Percentiles rank a stretch among this genome's conserved stretches.
These are phyloP conservation scores for Sebastes minor DNA, from an alignment of 2,797 vertebrate species.

Conservation along the genomic window DNA sequence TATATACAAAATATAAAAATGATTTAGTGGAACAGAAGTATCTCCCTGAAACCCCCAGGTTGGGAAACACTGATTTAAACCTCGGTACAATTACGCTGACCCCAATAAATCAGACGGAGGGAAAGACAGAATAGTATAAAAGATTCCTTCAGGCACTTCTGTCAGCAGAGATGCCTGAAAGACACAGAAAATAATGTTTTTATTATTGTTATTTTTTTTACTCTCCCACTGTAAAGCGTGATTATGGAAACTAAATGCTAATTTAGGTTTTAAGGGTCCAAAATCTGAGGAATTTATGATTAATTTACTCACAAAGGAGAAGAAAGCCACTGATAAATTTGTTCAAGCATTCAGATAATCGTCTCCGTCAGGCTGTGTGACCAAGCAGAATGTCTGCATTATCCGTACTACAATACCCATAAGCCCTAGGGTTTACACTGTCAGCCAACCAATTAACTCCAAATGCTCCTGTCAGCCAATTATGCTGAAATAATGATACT, in stretches of 20 bases:
- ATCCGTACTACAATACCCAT: slow-evolving; percentile 73
- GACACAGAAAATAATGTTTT: neutral
- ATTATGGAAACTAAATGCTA: neutral
- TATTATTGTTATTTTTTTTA: neutral
- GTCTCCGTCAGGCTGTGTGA: slow-evolving; percentile 56
- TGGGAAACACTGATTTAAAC: neutral
- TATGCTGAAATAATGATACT: slow-evolving; percentile 70
- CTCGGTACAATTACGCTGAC: neutral
- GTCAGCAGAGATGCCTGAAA: neutral
- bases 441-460: slow-evolving; percentile 76
- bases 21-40: neutral
- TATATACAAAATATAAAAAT: neutral
- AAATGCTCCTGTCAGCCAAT: slow-evolving; percentile 72
- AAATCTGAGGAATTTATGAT: neutral
- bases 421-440: slow-evolving; percentile 68
- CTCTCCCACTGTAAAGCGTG: neutral
- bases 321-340: slow-evolving; percentile 24
- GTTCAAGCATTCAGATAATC: slow-evolving; percentile 52
- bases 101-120: neutral
- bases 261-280: neutral
- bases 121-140: neutral
- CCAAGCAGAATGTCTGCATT: slow-evolving; percentile 63
- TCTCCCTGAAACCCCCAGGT: neutral
- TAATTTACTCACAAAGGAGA: slow-evolving; percentile 7
- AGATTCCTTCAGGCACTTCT: neutral